Percentiles rank a stretch among this genome's conserved stretches.
Evolutionary conservation across 2,113 vertebrate species (phyloP).

Genomic region (Brachypodius melanocephalos): DNA sequence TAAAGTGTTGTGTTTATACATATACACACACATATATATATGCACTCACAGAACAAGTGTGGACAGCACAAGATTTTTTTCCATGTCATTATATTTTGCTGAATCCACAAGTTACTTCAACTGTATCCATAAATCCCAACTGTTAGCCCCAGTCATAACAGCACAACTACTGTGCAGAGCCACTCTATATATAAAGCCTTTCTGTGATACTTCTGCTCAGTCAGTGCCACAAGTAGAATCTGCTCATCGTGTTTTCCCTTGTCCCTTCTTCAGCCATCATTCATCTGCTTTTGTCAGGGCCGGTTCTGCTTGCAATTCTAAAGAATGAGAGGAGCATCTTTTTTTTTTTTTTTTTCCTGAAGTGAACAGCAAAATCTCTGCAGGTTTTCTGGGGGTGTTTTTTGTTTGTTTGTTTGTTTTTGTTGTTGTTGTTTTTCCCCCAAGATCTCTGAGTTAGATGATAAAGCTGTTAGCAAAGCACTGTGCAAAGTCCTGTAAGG

Average conservation of each 20-base stretch:
- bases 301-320: background rate
- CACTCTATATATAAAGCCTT: background rate
- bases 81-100: background rate
- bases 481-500: background rate
- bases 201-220: background rate
- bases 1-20: background rate
- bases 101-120: background rate
- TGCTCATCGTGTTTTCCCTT: background rate
- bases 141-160: background rate
- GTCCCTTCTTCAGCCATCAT: background rate
- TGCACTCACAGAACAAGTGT: accelerated
- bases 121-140: background rate
- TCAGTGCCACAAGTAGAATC: background rate
- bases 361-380: background rate
- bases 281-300: background rate
- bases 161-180: background rate
- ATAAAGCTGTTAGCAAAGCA: background rate
- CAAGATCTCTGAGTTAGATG: background rate
- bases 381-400: too few species aligned
- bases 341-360: background rate
- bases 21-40: accelerated
- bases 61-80: background rate
- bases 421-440: too few species aligned
- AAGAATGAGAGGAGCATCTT: background rate
- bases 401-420: too few species aligned